Conservation (phyloP, 92 coral and sea anemone species). For the Bergia puertoricense region DNA sequence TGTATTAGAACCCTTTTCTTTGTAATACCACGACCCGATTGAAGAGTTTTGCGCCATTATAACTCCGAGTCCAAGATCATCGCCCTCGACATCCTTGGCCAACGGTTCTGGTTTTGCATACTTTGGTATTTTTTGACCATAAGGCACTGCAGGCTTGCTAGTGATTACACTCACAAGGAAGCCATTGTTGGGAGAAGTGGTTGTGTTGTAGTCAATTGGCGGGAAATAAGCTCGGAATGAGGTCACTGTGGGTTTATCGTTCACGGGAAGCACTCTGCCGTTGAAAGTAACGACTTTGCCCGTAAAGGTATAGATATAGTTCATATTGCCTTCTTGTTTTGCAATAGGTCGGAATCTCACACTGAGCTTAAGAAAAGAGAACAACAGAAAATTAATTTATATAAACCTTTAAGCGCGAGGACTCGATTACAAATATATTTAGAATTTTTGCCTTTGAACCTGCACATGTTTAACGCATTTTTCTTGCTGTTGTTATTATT, state of each 20-base stretch:
- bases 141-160: conserved; percentile 42
- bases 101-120: conserved; percentile 41
- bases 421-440: no score
- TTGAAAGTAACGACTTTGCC: neutral
- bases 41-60: conserved; percentile 56
- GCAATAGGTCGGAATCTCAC: conserved; percentile 19
- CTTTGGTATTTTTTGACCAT: conserved; percentile 25
- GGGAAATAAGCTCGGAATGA: conserved; percentile 43
- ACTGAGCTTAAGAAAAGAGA: neutral
- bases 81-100: conserved; percentile 61
- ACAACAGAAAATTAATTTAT: no score
- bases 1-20: neutral
- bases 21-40: conserved; percentile 68
- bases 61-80: conserved; percentile 58
- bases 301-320: neutral
- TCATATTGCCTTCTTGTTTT: neutral
- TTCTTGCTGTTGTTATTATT: no score
- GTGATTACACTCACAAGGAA: conserved; percentile 54
- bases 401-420: no score
- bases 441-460: no score
- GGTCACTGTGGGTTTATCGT: conserved; percentile 59
- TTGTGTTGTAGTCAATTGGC: conserved; percentile 66
- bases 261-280: conserved; percentile 55
- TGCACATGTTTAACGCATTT: no score
- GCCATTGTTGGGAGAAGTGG: conserved; percentile 56